Base-by-base conservation (phyloP, 1,140 invertebrate genomes). In the Trachymyrmex cornetzi region DNA sequence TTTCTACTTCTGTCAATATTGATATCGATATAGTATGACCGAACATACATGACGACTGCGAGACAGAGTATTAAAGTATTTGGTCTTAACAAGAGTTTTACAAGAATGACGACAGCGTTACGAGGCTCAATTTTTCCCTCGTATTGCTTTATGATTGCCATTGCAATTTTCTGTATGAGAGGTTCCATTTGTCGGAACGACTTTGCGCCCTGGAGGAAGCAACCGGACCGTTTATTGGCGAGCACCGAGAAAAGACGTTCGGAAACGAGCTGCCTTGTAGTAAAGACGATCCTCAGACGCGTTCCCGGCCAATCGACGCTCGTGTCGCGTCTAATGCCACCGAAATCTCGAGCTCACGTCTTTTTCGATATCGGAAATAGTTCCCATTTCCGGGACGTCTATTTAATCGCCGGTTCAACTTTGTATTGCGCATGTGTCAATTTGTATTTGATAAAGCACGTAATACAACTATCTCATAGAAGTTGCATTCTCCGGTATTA, bases 141-240 rank as follows among this genome's bases (percentile, higher is more conserved):
- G 89, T 90, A 91, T 91, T 89, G 84, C 84, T 91, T 88, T 92
- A 86, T 90, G 88, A 92, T 92, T 92, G 92, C 84, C 79, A 67
- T 82, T 80, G 84, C 91, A 91, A 93, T 93, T 92, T 92, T 87
- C 88, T 89, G 82, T 89, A 93, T 92, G 91, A 86, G 77, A 88
- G 88, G 80, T 91, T 90, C 87, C 89, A 93, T 93, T 93, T 91
- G 87, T 89, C 87, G 92, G 85, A 93, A 93, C 85, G 90, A 91
- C 89, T 91, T 88, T 88, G 80, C 89, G 77, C 82, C 77, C 64
- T 64, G 59, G 57, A 87, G 87, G 75, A 55, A 77, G 72, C 44
- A 85, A 77, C 84, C 50, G 77, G 71, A 66, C 84, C 77, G 50
- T 85, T 87, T 85, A 87, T 89, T 71, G 79, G 67, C 9, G 61